A percentile compares a stretch with the other conserved stretches of the same genome.
phyloP scores from a whole-genome alignment of 2,113 vertebrate species.

The Muscicapa adusta region DNA sequence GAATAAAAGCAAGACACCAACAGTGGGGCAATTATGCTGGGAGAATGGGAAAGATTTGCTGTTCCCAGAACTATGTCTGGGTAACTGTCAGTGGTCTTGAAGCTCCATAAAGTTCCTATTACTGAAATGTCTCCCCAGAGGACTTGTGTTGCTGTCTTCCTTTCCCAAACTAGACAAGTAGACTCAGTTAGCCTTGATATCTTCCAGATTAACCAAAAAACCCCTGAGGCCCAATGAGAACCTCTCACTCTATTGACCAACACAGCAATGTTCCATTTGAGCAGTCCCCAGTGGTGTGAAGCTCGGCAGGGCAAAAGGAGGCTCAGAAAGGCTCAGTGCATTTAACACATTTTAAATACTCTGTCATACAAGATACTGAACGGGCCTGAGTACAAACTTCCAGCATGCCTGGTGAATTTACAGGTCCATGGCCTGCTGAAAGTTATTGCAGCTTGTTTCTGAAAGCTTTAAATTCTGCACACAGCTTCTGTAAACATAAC shows the following conservation, averaged over 20 bases:
- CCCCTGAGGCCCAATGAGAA: not conserved
- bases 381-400: not conserved
- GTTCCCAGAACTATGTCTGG: not conserved
- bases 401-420: not conserved
- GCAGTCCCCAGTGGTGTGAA: not conserved
- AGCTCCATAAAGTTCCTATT: not conserved
- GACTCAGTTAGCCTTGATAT: not conserved
- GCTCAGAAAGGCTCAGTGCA: not conserved
- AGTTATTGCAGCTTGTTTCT: not conserved
- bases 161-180: not conserved
- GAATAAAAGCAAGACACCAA: not conserved
- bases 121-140: not conserved
- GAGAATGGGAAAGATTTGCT: not conserved
- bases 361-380: not conserved
- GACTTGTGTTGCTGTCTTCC: not conserved
- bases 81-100: not conserved
- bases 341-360: not conserved
- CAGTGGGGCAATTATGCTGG: fast-evolving
- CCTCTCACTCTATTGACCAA: not conserved
- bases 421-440: fast-evolving
- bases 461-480: not conserved
- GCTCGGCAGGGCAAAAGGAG: not conserved
- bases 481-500: not conserved
- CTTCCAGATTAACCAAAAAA: not conserved
- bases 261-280: fast-evolving